phyloP scores from a whole-genome alignment of 2,888 invertebrate genomes.

The Harpalus rufipes region DNA sequence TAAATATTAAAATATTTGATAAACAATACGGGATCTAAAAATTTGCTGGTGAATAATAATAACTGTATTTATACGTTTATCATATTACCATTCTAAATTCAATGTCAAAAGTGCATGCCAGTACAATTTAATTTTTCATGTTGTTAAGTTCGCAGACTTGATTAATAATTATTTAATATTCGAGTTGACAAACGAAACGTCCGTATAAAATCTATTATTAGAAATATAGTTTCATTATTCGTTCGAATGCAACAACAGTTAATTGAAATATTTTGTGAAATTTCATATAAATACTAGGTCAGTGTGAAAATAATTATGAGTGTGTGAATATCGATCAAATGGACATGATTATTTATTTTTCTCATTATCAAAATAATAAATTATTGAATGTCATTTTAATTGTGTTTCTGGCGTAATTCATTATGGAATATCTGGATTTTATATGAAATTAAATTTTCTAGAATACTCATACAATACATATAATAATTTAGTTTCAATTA shows the following conservation, averaged over 20 bases:
- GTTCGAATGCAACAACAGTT: conserved; percentile 1
- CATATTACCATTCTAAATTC: background rate
- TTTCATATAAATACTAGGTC: conserved; percentile 12
- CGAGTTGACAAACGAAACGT: conserved; percentile 22
- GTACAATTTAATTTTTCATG: conserved; percentile 36
- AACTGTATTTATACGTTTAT: background rate
- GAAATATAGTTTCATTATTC: conserved; percentile 15
- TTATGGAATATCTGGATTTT: background rate
- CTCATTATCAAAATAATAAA: background rate
- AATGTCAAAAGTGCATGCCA: conserved; percentile 3
- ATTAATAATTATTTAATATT: conserved; percentile 23
- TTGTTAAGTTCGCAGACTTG: conserved; percentile 32
- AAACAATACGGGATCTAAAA: background rate
- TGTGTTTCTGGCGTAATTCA: background rate
- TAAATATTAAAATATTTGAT: background rate
- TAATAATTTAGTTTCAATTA: background rate
- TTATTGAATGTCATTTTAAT: background rate
- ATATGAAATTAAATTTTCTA: background rate
- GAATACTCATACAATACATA: background rate
- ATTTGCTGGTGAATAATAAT: background rate
- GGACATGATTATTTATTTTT: conserved; percentile 4
- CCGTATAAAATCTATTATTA: conserved; percentile 28
- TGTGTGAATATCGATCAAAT: background rate
- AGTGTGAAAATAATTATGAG: conserved; percentile 22
- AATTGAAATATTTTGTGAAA: conserved; percentile 12